Evolutionary conservation across 2,113 vertebrate genomes (phyloP).

Genomic region (Lophotis ruficrista): DNA sequence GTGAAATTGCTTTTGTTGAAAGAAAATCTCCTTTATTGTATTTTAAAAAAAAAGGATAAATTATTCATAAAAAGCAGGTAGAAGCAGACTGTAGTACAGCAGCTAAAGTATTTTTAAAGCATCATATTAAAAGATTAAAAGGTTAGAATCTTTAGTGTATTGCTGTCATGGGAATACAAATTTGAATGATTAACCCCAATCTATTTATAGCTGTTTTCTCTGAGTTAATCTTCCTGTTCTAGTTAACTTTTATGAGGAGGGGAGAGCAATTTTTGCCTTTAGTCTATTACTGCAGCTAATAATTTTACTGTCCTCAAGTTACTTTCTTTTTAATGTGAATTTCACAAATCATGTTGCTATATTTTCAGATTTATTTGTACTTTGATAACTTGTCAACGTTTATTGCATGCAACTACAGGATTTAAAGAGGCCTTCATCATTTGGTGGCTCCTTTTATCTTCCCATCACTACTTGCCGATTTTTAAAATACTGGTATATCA

Average conservation of each 20-base stretch:
- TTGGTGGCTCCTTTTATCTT: neutral
- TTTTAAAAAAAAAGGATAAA: neutral
- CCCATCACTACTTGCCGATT: neutral
- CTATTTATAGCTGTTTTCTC: conserved; percentile 35
- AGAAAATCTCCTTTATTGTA: neutral
- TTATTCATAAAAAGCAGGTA: neutral
- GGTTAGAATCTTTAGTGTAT: neutral
- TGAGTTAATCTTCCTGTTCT: neutral
- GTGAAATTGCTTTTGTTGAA: neutral
- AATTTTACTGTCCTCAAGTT: neutral
- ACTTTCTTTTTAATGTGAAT: neutral
- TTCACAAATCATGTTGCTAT: rapidly evolving
- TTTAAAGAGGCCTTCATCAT: neutral
- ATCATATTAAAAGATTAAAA: neutral
- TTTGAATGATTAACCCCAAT: conserved; percentile 22
- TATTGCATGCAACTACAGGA: neutral
- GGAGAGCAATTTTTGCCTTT: neutral
- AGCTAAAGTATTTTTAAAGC: neutral
- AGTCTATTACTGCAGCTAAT: neutral
- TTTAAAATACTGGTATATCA: neutral
- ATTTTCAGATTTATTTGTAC: neutral
- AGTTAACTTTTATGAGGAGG: neutral
- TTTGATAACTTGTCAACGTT: neutral
- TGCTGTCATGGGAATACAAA: conserved; percentile 3
- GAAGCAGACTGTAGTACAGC: neutral